A percentile compares a stretch with the other conserved stretches of the same genome.
Conservation (phyloP, 2,113 vertebrate genomes). For the Platichthys stellatus region DNA sequence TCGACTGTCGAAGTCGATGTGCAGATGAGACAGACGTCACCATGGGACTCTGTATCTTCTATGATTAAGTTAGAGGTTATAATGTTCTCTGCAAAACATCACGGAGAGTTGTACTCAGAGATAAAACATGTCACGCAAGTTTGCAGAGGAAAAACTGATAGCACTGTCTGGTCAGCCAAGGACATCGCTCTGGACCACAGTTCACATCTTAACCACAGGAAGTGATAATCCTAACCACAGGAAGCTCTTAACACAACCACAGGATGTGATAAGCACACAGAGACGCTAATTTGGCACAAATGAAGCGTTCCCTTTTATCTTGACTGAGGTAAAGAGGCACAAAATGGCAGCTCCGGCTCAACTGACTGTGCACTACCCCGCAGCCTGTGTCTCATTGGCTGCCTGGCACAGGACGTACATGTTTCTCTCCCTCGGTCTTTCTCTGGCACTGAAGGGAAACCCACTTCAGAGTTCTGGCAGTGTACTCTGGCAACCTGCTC, state of each 20-base stretch:
- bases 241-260: slow-evolving; percentile 65
- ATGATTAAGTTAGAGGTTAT: slow-evolving; percentile 7
- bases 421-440: slow-evolving; percentile 33
- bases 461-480: slow-evolving; percentile 64
- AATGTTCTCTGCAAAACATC: slow-evolving; percentile 9
- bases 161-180: slow-evolving; percentile 15
- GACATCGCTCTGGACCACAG: slow-evolving; percentile 49
- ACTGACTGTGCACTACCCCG: neutral
- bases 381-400: slow-evolving; percentile 68
- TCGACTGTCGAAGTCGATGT: slow-evolving; percentile 9
- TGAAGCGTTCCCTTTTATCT: slow-evolving; percentile 64
- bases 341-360: slow-evolving; percentile 50
- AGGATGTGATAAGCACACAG: slow-evolving; percentile 61
- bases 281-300: slow-evolving; percentile 67
- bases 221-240: slow-evolving; percentile 76
- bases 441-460: slow-evolving; percentile 54
- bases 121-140: slow-evolving; percentile 2
- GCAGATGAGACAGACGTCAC: neutral
- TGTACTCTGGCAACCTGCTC: slow-evolving; percentile 48
- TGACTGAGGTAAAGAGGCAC: slow-evolving; percentile 33
- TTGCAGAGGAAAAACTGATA: slow-evolving; percentile 24
- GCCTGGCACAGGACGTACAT: slow-evolving; percentile 48
- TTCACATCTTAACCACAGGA: slow-evolving; percentile 71
- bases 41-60: neutral
- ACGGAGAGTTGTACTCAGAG: neutral